Evolutionary conservation across 2,113 vertebrate genomes (phyloP).

Genomic region (Tachysurus fulvidraco): DNA sequence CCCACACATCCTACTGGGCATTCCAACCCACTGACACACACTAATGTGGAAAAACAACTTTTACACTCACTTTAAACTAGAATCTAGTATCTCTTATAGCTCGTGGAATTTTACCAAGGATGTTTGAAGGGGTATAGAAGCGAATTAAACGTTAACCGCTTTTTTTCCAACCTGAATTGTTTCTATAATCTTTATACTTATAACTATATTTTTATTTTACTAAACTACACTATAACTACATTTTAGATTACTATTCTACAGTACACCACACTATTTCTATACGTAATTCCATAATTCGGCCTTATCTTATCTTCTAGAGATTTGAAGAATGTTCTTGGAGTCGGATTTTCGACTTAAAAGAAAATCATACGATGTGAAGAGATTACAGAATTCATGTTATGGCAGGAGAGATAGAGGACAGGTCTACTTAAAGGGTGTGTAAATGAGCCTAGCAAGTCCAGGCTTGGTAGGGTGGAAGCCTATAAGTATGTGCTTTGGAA

Average conservation of each 20-base stretch:
- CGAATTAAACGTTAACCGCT: not conserved
- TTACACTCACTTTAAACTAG: constrained; percentile 6
- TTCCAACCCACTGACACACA: constrained; percentile 39
- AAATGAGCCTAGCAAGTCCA: constrained; percentile 58
- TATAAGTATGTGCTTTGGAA: constrained; percentile 47
- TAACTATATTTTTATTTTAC: too few relatives aligned
- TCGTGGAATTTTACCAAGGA: not conserved
- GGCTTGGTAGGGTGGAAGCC: constrained; percentile 62
- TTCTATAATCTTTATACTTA: not conserved
- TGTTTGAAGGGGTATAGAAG: not conserved
- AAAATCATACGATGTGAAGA: not conserved
- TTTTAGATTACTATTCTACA: too few relatives aligned
- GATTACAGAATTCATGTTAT: constrained; percentile 29
- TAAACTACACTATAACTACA: too few relatives aligned
- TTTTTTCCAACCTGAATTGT: not conserved
- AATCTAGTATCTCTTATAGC: not conserved
- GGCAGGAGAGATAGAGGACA: constrained; percentile 9
- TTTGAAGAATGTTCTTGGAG: not conserved
- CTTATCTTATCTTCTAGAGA: not conserved
- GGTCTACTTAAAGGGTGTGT: constrained; percentile 21
- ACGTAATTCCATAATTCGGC: not conserved
- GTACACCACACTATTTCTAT: too few relatives aligned
- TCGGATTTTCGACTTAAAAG: not conserved
- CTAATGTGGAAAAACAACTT: constrained; percentile 22
- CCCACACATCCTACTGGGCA: constrained; percentile 48